These are phyloP conservation scores for Scaptomyza caliginosa DNA, from an alignment of 2,888 invertebrate genomes.

Conservation along the genomic window DNA sequence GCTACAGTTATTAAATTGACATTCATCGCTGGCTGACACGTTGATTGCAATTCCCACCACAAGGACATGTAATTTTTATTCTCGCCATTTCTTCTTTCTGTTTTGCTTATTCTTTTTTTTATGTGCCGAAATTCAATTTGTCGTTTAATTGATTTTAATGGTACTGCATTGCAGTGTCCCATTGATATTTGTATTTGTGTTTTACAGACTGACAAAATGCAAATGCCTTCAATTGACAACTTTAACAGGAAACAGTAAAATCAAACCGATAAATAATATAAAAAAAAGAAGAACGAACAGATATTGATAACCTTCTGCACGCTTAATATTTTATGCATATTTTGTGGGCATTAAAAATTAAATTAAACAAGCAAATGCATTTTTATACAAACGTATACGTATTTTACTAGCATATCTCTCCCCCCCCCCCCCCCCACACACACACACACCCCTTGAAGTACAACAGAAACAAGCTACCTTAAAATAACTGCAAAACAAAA, in stretches of 20 bases:
- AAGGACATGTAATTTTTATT: constrained; percentile 77
- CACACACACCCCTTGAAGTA: constrained; percentile 18
- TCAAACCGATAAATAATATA: constrained; percentile 2
- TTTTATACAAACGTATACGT: constrained; percentile 22
- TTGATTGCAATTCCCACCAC: constrained; percentile 78
- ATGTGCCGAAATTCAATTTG: constrained; percentile 77
- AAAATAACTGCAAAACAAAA: constrained; percentile 63
- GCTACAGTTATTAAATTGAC: constrained; percentile 73
- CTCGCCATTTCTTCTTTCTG: constrained; percentile 55
- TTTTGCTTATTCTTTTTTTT: constrained; percentile 36
- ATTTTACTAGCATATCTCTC: no score
- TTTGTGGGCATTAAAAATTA: constrained; percentile 79
- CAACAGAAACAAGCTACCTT: constrained; percentile 53
- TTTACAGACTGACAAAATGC: constrained; percentile 51
- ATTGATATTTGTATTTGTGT: constrained; percentile 42
- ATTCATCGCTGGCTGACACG: constrained; percentile 67
- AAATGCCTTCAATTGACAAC: constrained; percentile 43
- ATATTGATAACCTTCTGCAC: constrained; percentile 25
- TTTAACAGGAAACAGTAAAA: constrained; percentile 23
- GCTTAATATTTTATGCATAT: constrained; percentile 79
- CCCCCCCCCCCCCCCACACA: no score
- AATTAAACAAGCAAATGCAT: constrained; percentile 76
- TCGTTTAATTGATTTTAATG: constrained; percentile 81
- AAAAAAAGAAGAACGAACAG: constrained; percentile 1
- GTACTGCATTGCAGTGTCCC: constrained; percentile 27